Evolutionary conservation across 1,140 invertebrate genomes (phyloP).

Genomic region (Tetranychus cinnabarinus): DNA sequence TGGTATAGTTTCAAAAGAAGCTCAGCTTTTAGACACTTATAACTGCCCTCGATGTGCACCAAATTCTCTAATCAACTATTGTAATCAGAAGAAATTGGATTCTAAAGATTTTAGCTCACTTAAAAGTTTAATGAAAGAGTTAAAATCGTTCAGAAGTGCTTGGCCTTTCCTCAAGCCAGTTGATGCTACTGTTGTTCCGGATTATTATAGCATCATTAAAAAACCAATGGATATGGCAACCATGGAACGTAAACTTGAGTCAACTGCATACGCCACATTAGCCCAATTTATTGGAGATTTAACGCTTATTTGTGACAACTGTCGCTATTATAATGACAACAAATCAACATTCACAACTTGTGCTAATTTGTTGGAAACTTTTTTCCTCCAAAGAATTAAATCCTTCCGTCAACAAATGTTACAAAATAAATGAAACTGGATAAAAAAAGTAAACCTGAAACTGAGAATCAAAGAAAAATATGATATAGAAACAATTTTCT

Average conservation of each 20-base stretch:
- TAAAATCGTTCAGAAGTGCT: slow-evolving; percentile 58
- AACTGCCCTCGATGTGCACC: slow-evolving; percentile 83
- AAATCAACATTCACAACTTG: slow-evolving; percentile 85
- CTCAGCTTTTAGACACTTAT: slow-evolving; percentile 82
- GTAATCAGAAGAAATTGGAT: slow-evolving; percentile 64
- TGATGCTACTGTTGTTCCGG: slow-evolving; percentile 74
- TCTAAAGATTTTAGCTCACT: slow-evolving; percentile 57
- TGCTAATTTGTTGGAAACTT: slow-evolving; percentile 79
- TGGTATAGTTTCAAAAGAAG: slow-evolving; percentile 76
- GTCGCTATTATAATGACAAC: slow-evolving; percentile 82
- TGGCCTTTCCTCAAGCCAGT: slow-evolving; percentile 95
- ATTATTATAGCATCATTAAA: slow-evolving; percentile 91
- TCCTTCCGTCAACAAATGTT: slow-evolving; percentile 18
- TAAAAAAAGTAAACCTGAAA: no score
- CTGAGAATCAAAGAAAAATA: no score
- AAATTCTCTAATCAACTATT: slow-evolving; percentile 60
- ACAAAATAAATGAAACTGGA: not conserved
- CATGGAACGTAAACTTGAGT: slow-evolving; percentile 64
- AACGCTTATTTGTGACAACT: slow-evolving; percentile 95
- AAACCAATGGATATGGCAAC: slow-evolving; percentile 94
- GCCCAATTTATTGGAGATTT: slow-evolving; percentile 90
- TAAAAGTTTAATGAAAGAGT: slow-evolving; percentile 51
- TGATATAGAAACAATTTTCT: no score
- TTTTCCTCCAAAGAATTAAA: slow-evolving; percentile 47
- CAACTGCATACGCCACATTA: slow-evolving; percentile 55